A percentile compares a stretch with the other conserved stretches of the same genome.
phyloP scores from a whole-genome alignment of 1,140 invertebrate species.

The Melanaphis sacchari region DNA sequence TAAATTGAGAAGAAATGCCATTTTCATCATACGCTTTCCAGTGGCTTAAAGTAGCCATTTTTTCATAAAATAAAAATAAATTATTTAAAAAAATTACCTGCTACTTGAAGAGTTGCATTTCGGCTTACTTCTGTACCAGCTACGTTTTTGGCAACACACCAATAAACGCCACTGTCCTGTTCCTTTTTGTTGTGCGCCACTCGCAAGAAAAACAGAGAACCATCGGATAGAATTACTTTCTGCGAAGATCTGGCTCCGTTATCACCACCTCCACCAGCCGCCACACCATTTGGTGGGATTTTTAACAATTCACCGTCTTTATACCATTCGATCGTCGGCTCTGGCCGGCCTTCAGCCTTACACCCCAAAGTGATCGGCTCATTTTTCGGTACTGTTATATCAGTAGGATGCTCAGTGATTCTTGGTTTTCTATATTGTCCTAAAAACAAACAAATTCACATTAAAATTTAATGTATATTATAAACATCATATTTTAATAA shows the following conservation, averaged over 20 bases:
- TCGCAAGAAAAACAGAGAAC: constrained; percentile 66
- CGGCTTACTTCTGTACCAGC: constrained; percentile 79
- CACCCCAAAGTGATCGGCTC: constrained; percentile 91
- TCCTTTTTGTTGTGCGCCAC: constrained; percentile 82
- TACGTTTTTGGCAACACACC: constrained; percentile 85
- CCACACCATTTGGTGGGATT: constrained; percentile 64
- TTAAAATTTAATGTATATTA: not conserved
- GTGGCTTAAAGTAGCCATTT: not conserved
- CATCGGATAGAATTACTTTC: constrained; percentile 60
- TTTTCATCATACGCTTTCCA: not conserved
- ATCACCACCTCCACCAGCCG: constrained; percentile 17
- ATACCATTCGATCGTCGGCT: constrained; percentile 89
- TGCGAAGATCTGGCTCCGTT: constrained; percentile 58
- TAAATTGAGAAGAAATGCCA: not conserved
- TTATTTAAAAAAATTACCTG: constrained; percentile 69
- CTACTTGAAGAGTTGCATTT: constrained; percentile 79
- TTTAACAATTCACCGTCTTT: constrained; percentile 80
- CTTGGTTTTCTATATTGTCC: constrained; percentile 62
- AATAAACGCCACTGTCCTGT: constrained; percentile 85
- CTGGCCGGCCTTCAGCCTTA: constrained; percentile 88
- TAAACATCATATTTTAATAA: not conserved
- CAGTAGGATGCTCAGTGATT: constrained; percentile 62
- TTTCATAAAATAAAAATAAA: not conserved
- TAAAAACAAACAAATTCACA: constrained; percentile 53
- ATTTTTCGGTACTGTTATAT: constrained; percentile 77